Evolutionary conservation across 2,113 vertebrate genomes (phyloP).

Genomic region (Leptodactylus fuscus): DNA sequence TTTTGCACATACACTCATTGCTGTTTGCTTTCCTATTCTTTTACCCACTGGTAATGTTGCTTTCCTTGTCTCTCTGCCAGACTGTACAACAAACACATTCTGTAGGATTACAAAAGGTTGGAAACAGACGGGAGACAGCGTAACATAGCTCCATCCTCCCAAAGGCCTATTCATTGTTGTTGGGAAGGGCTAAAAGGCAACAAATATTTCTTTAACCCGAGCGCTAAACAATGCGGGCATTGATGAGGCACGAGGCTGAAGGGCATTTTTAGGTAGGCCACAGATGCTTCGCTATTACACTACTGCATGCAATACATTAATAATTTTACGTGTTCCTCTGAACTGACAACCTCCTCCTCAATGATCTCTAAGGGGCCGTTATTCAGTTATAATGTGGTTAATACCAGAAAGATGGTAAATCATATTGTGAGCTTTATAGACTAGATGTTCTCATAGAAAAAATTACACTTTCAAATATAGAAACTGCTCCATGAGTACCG

Average conservation of each 20-base stretch:
- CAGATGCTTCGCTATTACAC: neutral
- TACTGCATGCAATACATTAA: neutral
- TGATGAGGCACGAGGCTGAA: conserved; percentile 19
- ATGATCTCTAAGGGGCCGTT: neutral
- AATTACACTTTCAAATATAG: too few species aligned
- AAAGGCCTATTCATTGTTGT: conserved; percentile 43
- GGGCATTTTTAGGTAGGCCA: neutral
- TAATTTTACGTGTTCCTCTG: neutral
- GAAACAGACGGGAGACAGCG: conserved; percentile 24
- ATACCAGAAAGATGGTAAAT: neutral
- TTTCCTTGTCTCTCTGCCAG: conserved; percentile 35
- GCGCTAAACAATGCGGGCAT: neutral
- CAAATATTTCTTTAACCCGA: conserved; percentile 42
- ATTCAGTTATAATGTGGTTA: neutral
- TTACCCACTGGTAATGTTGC: conserved; percentile 14
- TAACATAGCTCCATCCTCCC: conserved; percentile 25
- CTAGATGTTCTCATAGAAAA: neutral
- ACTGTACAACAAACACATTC: conserved; percentile 37
- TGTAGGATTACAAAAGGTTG: conserved; percentile 32
- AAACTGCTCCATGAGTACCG: too few species aligned
- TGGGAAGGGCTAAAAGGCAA: conserved; percentile 15
- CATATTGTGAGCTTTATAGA: neutral
- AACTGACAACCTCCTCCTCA: neutral
- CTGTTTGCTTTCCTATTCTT: conserved; percentile 1
- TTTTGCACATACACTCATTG: neutral